These are phyloP conservation scores for Trileptium ribeirensis DNA, from an alignment of 2,888 invertebrate genomes.

Conservation along the genomic window DNA sequence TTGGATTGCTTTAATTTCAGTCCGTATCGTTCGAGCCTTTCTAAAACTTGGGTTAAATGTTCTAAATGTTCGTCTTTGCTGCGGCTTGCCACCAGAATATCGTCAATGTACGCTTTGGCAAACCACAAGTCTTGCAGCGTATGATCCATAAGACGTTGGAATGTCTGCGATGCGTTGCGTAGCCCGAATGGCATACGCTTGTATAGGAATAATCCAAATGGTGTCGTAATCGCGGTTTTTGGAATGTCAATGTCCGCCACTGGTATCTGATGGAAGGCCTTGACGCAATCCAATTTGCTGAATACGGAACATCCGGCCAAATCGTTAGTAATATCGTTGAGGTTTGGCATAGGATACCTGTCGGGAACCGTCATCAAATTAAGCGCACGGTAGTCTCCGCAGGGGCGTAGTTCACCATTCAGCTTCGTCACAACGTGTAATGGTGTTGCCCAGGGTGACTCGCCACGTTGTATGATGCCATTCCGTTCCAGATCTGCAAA, in stretches of 20 bases:
- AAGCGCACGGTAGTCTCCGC: constrained; percentile 22
- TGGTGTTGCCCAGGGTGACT: constrained; percentile 13
- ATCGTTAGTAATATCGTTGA: constrained; percentile 12
- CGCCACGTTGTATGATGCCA: constrained; percentile 6
- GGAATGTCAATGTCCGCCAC: constrained; percentile 25
- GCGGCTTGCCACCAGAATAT: constrained; percentile 1
- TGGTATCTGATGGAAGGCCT: constrained; percentile 26
- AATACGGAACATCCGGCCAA: constrained; percentile 3
- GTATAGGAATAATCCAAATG: constrained; percentile 31
- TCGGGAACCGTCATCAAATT: constrained; percentile 17
- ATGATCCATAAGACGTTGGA: constrained; percentile 29
- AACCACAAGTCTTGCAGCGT: constrained; percentile 3
- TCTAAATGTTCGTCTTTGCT: constrained; percentile 5
- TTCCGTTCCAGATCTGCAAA: background rate
- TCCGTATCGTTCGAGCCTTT: background rate
- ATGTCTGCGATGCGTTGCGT: constrained; percentile 32
- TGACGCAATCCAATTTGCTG: constrained; percentile 21
- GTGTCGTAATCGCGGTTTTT: constrained; percentile 31
- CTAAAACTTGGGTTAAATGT: background rate
- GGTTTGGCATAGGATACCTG: constrained; percentile 12
- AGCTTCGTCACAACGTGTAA: background rate
- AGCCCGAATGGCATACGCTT: constrained; percentile 33
- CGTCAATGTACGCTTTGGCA: background rate
- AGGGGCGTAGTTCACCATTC: background rate
- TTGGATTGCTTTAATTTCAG: background rate